phyloP scores from a whole-genome alignment of 2,888 invertebrate genomes.

The Himalopsyche japonica region DNA sequence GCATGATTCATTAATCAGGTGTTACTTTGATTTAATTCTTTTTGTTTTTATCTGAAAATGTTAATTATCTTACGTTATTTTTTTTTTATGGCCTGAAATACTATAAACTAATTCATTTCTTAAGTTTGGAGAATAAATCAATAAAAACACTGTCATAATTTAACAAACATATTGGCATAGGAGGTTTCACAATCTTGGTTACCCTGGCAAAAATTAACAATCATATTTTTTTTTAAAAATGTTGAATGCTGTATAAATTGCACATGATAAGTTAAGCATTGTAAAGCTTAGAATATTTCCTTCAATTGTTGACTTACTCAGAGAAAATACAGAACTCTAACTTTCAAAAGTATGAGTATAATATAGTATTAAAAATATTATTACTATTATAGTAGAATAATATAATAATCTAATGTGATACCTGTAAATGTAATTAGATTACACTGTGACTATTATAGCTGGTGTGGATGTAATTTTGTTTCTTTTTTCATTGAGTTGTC shows the following conservation, averaged over 20 bases:
- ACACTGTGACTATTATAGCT: neutral
- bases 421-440: conserved; percentile 15
- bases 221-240: neutral
- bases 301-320: neutral
- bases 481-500: neutral
- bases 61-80: too few species aligned
- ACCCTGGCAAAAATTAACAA: neutral
- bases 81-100: too few species aligned
- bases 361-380: conserved; percentile 3
- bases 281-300: neutral
- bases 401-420: conserved; percentile 26
- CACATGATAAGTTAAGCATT: neutral
- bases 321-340: neutral
- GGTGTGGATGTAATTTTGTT: neutral
- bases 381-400: neutral
- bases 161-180: too few species aligned
- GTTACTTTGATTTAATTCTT: too few species aligned
- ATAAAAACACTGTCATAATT: too few species aligned
- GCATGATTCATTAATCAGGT: too few species aligned
- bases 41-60: too few species aligned
- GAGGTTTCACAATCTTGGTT: too few species aligned
- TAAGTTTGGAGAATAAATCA: too few species aligned
- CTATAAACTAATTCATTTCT: too few species aligned
- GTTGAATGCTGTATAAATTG: neutral
- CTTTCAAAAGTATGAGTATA: conserved; percentile 5